Evolutionary conservation across 2,113 vertebrate genomes (phyloP).

Genomic region (Copsychus sechellarum): DNA sequence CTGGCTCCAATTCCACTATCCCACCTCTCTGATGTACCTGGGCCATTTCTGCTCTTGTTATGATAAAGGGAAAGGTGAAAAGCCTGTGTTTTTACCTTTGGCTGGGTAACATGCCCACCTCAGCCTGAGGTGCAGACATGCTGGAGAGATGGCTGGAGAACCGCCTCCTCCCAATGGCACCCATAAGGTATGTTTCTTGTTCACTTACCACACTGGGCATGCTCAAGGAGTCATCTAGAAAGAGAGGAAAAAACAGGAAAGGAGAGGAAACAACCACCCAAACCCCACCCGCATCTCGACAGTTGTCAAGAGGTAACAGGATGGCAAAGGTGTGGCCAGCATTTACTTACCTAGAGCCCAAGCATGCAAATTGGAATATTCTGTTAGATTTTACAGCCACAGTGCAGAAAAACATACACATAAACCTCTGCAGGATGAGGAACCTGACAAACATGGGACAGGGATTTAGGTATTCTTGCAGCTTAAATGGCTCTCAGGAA

Average conservation of each 20-base stretch:
- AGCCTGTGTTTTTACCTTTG: conserved; percentile 86
- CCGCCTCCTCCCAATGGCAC: conserved; percentile 86
- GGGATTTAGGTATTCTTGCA: not conserved
- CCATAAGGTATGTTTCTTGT: conserved; percentile 91
- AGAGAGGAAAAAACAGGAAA: not conserved
- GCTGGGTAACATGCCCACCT: conserved; percentile 93
- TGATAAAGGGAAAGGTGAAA: conserved; percentile 1
- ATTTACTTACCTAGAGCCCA: not conserved
- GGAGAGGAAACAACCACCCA: not conserved
- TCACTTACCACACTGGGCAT: conserved; percentile 99
- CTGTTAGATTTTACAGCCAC: not conserved
- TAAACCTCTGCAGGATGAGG: not conserved
- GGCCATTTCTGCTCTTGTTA: not conserved
- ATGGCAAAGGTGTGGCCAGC: not conserved
- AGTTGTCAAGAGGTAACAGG: not conserved
- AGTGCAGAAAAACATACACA: not conserved
- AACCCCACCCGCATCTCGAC: not conserved
- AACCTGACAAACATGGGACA: not conserved
- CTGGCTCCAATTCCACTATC: not conserved
- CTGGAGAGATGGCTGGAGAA: conserved; percentile 96
- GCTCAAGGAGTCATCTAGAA: conserved; percentile 92
- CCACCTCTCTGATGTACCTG: not conserved
- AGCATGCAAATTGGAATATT: not conserved
- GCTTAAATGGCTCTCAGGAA: not conserved
- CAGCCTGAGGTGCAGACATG: conserved; percentile 82